phyloP scores from a whole-genome alignment of 1,140 invertebrate species.

The Dolichoris vasculosae region DNA sequence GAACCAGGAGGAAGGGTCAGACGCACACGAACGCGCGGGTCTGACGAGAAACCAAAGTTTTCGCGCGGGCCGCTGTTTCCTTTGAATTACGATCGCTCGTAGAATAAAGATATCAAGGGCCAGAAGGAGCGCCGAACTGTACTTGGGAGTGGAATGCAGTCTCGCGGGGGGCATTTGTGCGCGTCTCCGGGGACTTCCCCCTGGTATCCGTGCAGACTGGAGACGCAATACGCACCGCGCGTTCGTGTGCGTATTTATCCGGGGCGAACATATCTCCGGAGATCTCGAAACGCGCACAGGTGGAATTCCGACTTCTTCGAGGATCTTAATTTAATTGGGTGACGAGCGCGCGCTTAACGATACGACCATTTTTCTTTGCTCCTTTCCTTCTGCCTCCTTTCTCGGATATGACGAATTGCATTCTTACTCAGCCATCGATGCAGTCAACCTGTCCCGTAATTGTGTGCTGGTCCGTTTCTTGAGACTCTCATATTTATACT shows the following conservation, averaged over 20 bases:
- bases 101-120: conserved; percentile 42
- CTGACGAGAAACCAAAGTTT: background rate
- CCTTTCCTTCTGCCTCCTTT: background rate
- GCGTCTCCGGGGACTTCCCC: background rate
- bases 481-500: background rate
- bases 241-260: background rate
- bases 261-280: background rate
- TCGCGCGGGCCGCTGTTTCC: background rate
- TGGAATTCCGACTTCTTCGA: conserved; percentile 22
- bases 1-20: background rate
- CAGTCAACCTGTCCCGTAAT: background rate
- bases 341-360: background rate
- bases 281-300: conserved; percentile 21
- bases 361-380: background rate
- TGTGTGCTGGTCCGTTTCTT: background rate
- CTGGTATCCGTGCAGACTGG: background rate
- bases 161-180: conserved; percentile 41
- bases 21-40: background rate
- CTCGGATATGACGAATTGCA: background rate
- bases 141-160: conserved; percentile 45
- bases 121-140: background rate
- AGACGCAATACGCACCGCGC: background rate
- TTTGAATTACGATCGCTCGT: conserved; percentile 36
- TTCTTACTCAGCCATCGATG: background rate
- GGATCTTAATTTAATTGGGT: conserved; percentile 37